Conservation (phyloP, 2,113 vertebrate species). For the Pavo muticus region DNA sequence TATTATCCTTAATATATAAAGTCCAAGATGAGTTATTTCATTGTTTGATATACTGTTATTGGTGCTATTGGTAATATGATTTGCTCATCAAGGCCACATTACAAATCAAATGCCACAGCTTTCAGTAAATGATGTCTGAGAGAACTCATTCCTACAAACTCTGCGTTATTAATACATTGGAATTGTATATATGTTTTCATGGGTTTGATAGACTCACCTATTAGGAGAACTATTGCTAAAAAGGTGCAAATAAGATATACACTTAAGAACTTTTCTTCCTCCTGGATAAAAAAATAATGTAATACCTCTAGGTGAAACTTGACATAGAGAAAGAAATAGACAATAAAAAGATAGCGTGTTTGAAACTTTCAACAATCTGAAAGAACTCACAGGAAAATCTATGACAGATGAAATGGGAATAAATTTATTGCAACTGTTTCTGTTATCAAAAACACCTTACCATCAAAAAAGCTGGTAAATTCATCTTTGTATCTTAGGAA, state of each 20-base stretch:
- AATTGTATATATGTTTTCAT: not conserved
- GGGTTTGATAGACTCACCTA: not conserved
- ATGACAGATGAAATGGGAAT: not conserved
- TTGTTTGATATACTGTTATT: not conserved
- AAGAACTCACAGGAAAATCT: not conserved
- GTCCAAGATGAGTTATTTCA: fast-evolving
- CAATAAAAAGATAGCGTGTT: fast-evolving
- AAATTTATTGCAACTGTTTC: not conserved
- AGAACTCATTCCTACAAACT: not conserved
- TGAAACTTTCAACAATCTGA: not conserved
- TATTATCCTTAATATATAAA: not conserved
- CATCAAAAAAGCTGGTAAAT: not conserved
- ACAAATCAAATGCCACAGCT: not conserved
- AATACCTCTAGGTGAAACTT: not conserved
- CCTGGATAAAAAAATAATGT: not conserved
- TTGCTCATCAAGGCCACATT: not conserved
- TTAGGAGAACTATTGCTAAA: not conserved
- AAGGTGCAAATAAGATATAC: not conserved
- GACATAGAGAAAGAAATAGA: not conserved
- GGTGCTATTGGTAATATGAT: not conserved
- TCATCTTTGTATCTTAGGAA: not conserved
- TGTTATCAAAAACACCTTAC: not conserved
- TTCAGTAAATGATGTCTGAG: not conserved
- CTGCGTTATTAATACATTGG: too few species aligned
- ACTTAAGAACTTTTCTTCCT: not conserved